A percentile compares a stretch with the other conserved stretches of the same genome.
Conservation (phyloP, 1,140 invertebrate genomes). For the Branchinecta lindahli region DNA sequence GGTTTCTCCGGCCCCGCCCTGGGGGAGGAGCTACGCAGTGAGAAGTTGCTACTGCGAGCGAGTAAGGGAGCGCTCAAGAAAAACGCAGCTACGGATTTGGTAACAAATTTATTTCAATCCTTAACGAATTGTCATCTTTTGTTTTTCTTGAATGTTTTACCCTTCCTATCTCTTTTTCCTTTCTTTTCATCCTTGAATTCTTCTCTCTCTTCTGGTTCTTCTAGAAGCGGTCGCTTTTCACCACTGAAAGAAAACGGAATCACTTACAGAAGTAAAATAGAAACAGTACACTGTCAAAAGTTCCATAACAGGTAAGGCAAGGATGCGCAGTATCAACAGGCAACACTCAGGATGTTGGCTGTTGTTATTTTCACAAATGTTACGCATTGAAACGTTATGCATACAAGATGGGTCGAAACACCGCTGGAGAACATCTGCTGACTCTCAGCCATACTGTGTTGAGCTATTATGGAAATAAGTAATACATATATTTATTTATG, state of each 20-base stretch:
- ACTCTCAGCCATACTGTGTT: too few species aligned
- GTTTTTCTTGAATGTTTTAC: conserved; percentile 19
- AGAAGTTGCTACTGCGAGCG: too few species aligned
- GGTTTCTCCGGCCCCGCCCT: too few species aligned
- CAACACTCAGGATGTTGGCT: neutral
- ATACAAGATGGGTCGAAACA: neutral
- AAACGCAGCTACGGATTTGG: too few species aligned
- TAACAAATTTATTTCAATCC: neutral
- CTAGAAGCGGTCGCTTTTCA: conserved; percentile 17
- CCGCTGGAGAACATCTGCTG: too few species aligned
- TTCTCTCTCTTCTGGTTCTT: conserved; percentile 20
- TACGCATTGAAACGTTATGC: neutral
- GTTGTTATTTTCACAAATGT: neutral
- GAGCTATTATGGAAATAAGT: too few species aligned
- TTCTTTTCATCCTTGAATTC: conserved; percentile 21
- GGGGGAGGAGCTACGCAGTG: too few species aligned
- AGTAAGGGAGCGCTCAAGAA: too few species aligned
- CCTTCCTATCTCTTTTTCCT: conserved; percentile 24
- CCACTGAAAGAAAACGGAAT: conserved; percentile 17
- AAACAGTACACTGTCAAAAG: conserved; percentile 13
- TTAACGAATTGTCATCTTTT: neutral
- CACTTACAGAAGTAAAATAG: conserved; percentile 3
- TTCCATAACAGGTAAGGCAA: neutral
- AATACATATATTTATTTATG: too few species aligned
- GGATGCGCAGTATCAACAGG: neutral